Conservation (phyloP, 2,888 invertebrate species). For the Drosophila helvetica region DNA sequence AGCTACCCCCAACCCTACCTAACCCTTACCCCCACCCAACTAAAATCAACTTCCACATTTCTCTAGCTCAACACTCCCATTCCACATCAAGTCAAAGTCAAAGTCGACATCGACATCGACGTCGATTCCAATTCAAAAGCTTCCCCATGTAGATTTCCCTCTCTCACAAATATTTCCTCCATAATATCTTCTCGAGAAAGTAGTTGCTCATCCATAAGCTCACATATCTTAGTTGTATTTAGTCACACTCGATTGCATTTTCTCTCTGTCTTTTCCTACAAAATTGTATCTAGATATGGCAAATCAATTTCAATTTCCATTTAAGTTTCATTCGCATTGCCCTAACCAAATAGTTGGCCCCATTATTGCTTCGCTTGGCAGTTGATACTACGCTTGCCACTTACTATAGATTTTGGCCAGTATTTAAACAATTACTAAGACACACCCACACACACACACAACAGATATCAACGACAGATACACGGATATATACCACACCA, state of each 20-base stretch:
- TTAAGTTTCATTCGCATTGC: constrained; percentile 36
- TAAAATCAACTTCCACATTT: not conserved
- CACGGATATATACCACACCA: constrained; percentile 4
- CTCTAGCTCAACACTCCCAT: not conserved
- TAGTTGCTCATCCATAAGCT: constrained; percentile 44
- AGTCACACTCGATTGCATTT: constrained; percentile 54
- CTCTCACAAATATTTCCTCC: constrained; percentile 3
- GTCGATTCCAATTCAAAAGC: constrained; percentile 1
- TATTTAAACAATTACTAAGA: constrained; percentile 17
- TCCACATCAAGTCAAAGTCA: constrained; percentile 6
- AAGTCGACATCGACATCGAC: not conserved
- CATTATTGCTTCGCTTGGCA: constrained; percentile 59
- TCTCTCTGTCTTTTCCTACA: constrained; percentile 26
- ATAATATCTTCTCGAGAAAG: constrained; percentile 9
- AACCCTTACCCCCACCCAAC: not conserved
- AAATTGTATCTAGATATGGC: constrained; percentile 33
- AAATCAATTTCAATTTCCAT: constrained; percentile 32
- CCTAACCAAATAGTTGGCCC: constrained; percentile 53
- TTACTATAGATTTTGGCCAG: constrained; percentile 23
- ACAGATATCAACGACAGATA: not conserved
- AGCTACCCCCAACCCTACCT: constrained; percentile 4
- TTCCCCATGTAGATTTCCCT: constrained; percentile 13
- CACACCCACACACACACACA: constrained; percentile 11
- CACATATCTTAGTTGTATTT: constrained; percentile 35
- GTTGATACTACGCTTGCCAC: constrained; percentile 39